Conservation (phyloP, 2,888 invertebrate species). For the Tetanocera ferruginea region DNA sequence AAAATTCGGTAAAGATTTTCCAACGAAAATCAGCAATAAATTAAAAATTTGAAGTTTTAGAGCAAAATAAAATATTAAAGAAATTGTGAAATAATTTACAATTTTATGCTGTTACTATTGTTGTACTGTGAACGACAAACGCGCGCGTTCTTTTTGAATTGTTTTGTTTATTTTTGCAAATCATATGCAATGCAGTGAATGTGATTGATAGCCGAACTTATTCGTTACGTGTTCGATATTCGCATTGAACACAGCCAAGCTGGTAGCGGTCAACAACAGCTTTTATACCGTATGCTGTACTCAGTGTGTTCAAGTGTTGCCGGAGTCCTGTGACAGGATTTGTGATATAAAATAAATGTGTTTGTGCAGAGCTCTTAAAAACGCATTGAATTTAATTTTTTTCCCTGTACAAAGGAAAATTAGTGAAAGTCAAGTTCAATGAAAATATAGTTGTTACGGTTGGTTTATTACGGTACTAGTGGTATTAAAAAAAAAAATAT, state of each 20-base stretch:
- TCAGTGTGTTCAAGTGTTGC: background rate
- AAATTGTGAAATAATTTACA: background rate
- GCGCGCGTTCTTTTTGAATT: background rate
- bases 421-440: no score
- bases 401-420: no score
- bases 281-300: background rate
- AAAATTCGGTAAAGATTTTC: background rate
- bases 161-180: constrained; percentile 9
- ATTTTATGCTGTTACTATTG: background rate
- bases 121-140: background rate
- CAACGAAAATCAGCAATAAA: background rate
- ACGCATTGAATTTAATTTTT: background rate
- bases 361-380: background rate
- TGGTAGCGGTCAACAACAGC: background rate
- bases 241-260: constrained; percentile 14
- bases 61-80: background rate
- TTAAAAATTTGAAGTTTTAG: background rate
- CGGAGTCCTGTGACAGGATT: no score
- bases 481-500: background rate
- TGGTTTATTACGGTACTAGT: background rate
- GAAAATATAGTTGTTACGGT: no score
- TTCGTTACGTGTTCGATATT: constrained; percentile 12
- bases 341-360: background rate
- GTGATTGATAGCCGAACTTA: constrained; percentile 16
- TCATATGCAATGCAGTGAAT: constrained; percentile 15